phyloP scores from a whole-genome alignment of 2,797 vertebrate genomes.

The Arremon brunneinucha region DNA sequence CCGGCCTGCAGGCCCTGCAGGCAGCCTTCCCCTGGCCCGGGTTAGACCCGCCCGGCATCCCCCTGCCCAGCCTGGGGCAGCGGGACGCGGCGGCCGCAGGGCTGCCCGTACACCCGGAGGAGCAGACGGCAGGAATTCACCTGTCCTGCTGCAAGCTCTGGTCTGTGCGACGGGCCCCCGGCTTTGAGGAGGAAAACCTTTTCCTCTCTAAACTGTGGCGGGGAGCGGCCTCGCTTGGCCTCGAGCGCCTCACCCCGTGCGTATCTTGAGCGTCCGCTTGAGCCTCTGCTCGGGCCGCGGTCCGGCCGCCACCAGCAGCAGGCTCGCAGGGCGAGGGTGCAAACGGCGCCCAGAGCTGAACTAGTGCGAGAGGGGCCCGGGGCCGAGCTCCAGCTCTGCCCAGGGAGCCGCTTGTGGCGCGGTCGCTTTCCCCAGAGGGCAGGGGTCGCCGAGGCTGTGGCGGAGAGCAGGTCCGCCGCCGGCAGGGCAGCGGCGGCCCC shows the following conservation, averaged over 20 bases:
- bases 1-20: not conserved
- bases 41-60: not conserved
- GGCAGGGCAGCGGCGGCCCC: not conserved
- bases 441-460: not conserved
- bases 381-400: not conserved
- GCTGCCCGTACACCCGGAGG: not conserved
- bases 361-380: not conserved
- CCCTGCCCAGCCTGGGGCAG: no score
- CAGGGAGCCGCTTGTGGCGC: not conserved
- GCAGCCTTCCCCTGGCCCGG: not conserved
- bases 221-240: not conserved
- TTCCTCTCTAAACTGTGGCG: not conserved
- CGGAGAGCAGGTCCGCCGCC: fast-evolving
- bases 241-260: not conserved
- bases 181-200: not conserved
- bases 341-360: not conserved
- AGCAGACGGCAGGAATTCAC: no score
- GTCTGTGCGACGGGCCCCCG: not conserved
- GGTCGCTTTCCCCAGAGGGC: not conserved
- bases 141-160: not conserved
- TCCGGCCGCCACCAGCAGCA: not conserved
- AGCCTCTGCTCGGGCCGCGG: not conserved
- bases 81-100: not conserved
- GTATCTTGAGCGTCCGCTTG: not conserved
- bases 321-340: not conserved